phyloP scores from a whole-genome alignment of 2,797 vertebrate genomes.

The Nyctalus aviator region DNA sequence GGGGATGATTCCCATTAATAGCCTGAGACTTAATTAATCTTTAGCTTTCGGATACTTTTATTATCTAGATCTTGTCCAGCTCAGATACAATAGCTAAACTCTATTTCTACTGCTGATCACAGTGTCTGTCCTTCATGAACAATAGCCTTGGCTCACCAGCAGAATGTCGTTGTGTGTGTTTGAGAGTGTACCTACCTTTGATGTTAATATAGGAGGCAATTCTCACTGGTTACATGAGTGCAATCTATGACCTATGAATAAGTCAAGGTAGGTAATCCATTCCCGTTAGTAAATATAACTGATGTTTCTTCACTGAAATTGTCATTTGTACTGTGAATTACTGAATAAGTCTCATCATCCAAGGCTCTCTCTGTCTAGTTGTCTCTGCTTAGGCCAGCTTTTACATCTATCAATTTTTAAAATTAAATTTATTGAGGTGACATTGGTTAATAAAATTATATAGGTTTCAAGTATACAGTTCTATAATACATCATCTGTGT shows the following conservation, averaged over 20 bases:
- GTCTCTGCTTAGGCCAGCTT: neutral
- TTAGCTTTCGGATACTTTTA: constrained; percentile 12
- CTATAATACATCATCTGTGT: neutral
- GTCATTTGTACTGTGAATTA: neutral
- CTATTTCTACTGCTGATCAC: neutral
- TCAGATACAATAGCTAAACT: neutral
- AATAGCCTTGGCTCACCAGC: neutral
- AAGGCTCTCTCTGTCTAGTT: neutral
- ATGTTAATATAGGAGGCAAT: neutral
- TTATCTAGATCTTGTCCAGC: neutral
- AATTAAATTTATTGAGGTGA: neutral
- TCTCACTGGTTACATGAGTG: neutral
- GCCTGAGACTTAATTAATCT: constrained; percentile 41
- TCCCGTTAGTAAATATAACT: neutral
- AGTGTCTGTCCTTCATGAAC: neutral
- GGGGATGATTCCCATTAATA: constrained; percentile 26
- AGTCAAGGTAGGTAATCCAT: neutral
- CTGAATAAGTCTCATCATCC: neutral
- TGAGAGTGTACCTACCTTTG: neutral
- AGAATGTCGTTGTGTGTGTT: neutral
- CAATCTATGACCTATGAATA: neutral
- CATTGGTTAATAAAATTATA: neutral
- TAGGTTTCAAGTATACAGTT: neutral
- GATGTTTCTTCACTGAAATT: neutral
- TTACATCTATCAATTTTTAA: neutral